Percentiles rank a stretch among this genome's conserved stretches.
Conservation (phyloP, 2,888 invertebrate species). For the Colletes collaris region DNA sequence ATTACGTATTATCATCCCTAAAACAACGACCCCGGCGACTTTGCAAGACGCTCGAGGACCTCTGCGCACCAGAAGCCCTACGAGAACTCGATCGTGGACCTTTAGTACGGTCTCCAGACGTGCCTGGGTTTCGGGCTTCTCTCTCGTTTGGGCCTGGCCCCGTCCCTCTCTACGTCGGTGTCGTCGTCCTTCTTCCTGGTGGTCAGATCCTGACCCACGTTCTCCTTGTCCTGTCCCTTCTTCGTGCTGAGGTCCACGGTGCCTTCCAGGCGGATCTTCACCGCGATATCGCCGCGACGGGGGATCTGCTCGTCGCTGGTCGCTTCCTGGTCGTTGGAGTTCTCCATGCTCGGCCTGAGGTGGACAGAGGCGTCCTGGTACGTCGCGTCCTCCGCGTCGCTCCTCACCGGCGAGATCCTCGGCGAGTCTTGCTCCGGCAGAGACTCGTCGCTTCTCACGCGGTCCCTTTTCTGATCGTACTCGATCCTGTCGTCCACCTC, state of each 20-base stretch:
- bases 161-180: slow-evolving; percentile 73
- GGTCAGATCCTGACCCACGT: slow-evolving; percentile 80
- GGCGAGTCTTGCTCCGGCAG: slow-evolving; percentile 77
- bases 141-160: slow-evolving; percentile 76
- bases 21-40: slow-evolving; percentile 9
- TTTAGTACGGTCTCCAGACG: slow-evolving; percentile 81
- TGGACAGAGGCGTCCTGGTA: slow-evolving; percentile 72
- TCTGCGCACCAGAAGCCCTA: neutral
- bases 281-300: slow-evolving; percentile 72
- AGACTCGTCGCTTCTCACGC: slow-evolving; percentile 79
- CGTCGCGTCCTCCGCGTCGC: slow-evolving; percentile 72
- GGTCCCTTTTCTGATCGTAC: slow-evolving; percentile 72
- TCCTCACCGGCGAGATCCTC: slow-evolving; percentile 71
- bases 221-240: slow-evolving; percentile 79
- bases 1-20: slow-evolving; percentile 22
- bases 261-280: slow-evolving; percentile 79
- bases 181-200: slow-evolving; percentile 77
- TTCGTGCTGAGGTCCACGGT: slow-evolving; percentile 81
- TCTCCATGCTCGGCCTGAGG: slow-evolving; percentile 77
- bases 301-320: slow-evolving; percentile 67
- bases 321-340: slow-evolving; percentile 75
- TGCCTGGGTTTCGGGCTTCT: slow-evolving; percentile 81
- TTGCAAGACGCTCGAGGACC: slow-evolving; percentile 6
- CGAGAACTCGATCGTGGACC: neutral
- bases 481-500: slow-evolving; percentile 80